Base-by-base conservation (phyloP, 2,113 vertebrate species). In the Sminthopsis crassicaudata region DNA sequence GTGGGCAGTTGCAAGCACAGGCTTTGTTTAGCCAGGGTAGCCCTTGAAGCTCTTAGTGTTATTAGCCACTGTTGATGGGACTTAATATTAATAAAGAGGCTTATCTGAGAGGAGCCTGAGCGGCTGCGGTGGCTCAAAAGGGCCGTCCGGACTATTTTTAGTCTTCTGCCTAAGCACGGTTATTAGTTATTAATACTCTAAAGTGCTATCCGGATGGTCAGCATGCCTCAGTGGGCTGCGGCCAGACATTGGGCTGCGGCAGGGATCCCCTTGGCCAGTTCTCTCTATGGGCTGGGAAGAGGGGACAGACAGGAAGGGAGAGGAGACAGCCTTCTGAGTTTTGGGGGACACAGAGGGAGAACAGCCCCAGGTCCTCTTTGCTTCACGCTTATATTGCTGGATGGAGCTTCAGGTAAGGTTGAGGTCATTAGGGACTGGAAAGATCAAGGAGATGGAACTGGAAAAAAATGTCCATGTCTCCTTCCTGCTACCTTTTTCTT, bases 181-280 rank as follows among this genome's bases (percentile, higher is more conserved):
- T 90, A 90, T 90, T 90, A 90, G 89, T 90, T 90, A 90, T 90
- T 90, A 90, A 90, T 90, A 90, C 89, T 50, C 89, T 90, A 90
- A 90, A 90, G 89, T 90, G 89, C 89, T 90, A 50, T 51, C 89
- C 46, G 89, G 89, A 90, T 90, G 48, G 89, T 90, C 89, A 90
- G 48, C 48, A 48, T 48, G 48, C 89, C 89, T 90, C 89, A 50
- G 48, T 90, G 89, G 48, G 48, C 48, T 30, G 89, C 24, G 48
- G 24, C 46, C 46, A 89, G 84, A 89, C 46, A 48, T 25, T 48
- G 89, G 46, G 26, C 48, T 46, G 84, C 2, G 46, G 19, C 88
- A 46, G 46, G 88, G 88, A 46, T 51, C 23, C 27, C 89, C 46
- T 8, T 30, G 89, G 24, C 46, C 46, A 51, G 46, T 30, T 50